Percentiles rank a stretch among this genome's conserved stretches.
Evolutionary conservation across 2,888 invertebrate species (phyloP).

Genomic region (Xanthostigma xanthostigma): DNA sequence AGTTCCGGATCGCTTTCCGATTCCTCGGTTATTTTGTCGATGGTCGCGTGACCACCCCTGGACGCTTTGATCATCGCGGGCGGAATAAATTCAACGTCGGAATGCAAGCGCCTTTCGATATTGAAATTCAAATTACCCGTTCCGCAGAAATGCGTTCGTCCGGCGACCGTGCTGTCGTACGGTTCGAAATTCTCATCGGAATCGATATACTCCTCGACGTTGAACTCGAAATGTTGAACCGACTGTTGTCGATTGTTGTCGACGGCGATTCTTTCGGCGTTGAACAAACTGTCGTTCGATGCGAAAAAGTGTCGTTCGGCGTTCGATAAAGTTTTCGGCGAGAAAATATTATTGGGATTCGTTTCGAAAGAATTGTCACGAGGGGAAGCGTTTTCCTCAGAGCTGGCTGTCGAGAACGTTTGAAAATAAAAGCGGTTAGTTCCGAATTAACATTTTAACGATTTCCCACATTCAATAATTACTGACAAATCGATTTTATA

Average conservation of each 20-base stretch:
- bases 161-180: too few relatives aligned
- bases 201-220: slow-evolving; percentile 5
- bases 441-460: too few relatives aligned
- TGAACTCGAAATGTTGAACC: slow-evolving; percentile 1
- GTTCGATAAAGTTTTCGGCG: slow-evolving; percentile 22
- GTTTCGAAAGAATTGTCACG: slow-evolving; percentile 1
- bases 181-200: background rate
- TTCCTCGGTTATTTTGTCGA: too few relatives aligned
- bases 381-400: slow-evolving; percentile 3
- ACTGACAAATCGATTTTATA: too few relatives aligned
- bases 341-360: slow-evolving; percentile 20
- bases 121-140: too few relatives aligned
- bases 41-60: too few relatives aligned
- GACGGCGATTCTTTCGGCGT: slow-evolving; percentile 6
- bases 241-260: background rate
- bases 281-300: slow-evolving; percentile 28
- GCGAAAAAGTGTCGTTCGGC: slow-evolving; percentile 25
- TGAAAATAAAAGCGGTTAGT: background rate
- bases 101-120: too few relatives aligned
- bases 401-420: slow-evolving; percentile 6
- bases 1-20: too few relatives aligned
- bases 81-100: too few relatives aligned
- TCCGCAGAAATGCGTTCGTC: too few relatives aligned
- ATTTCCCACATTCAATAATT: too few relatives aligned
- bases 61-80: too few relatives aligned